A percentile compares a stretch with the other conserved stretches of the same genome.
Conservation (phyloP, 2,888 invertebrate species). For the Euphydryas editha region DNA sequence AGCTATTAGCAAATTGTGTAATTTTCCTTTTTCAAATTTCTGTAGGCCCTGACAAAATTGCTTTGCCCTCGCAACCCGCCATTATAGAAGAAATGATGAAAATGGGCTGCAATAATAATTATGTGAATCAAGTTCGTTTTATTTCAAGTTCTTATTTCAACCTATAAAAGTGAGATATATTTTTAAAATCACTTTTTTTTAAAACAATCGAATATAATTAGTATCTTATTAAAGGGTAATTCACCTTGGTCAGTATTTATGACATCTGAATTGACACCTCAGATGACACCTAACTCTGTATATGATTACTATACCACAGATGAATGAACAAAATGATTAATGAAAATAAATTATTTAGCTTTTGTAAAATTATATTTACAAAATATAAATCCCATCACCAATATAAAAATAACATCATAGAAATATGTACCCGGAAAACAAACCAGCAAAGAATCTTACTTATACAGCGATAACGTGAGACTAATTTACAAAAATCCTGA, state of each 20-base stretch:
- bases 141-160: slow-evolving; percentile 29
- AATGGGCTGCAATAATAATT: slow-evolving; percentile 55
- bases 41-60: slow-evolving; percentile 73
- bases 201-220: too few species aligned
- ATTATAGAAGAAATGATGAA: slow-evolving; percentile 72
- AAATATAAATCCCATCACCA: too few species aligned
- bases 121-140: slow-evolving; percentile 39
- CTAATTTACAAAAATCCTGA: slow-evolving; percentile 27
- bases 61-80: slow-evolving; percentile 71
- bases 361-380: too few species aligned
- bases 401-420: not conserved
- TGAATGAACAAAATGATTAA: too few species aligned
- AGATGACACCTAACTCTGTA: too few species aligned
- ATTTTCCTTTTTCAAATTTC: slow-evolving; percentile 79
- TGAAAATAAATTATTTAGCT: too few species aligned
- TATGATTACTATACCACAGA: too few species aligned
- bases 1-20: slow-evolving; percentile 80
- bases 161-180: slow-evolving; percentile 17
- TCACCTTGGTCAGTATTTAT: too few species aligned
- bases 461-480: slow-evolving; percentile 26
- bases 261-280: not conserved
- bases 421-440: slow-evolving; percentile 5
- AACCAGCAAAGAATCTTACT: slow-evolving; percentile 20
- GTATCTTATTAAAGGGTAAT: too few species aligned
- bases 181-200: not conserved